phyloP scores from a whole-genome alignment of 1,140 invertebrate genomes.

The Cotesia typhae region DNA sequence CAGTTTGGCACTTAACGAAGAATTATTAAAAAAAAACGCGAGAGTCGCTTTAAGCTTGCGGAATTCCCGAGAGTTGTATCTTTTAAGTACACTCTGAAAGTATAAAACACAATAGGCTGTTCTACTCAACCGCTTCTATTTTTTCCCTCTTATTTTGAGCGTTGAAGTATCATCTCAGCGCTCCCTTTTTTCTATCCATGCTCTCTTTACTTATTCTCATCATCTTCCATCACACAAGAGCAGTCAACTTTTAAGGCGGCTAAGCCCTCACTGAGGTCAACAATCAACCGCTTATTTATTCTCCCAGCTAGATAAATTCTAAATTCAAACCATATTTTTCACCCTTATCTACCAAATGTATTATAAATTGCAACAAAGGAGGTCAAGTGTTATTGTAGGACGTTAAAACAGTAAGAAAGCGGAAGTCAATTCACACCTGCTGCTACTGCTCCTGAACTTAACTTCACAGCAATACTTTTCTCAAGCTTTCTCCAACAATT shows the following conservation, averaged over 20 bases:
- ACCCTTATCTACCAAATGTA: background rate
- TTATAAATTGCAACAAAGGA: background rate
- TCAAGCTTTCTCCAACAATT: background rate
- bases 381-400: constrained; percentile 14
- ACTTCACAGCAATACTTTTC: background rate
- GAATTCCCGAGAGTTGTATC: constrained; percentile 11
- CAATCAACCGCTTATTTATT: constrained; percentile 10
- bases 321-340: background rate
- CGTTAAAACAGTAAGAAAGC: background rate
- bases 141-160: constrained; percentile 21
- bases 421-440: constrained; percentile 17
- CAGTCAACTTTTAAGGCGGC: background rate
- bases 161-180: constrained; percentile 6
- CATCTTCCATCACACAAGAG: background rate
- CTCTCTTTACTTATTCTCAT: background rate
- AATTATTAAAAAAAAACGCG: constrained; percentile 8
- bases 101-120: constrained; percentile 22
- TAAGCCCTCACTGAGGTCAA: background rate
- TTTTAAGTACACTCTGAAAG: constrained; percentile 18
- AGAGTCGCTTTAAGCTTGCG: constrained; percentile 19
- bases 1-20: background rate
- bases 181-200: constrained; percentile 2
- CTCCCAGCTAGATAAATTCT: background rate
- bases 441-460: constrained; percentile 5
- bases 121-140: constrained; percentile 17